Evolutionary conservation across 2,888 invertebrate genomes (phyloP).

Genomic region (Cephus nigrinus): DNA sequence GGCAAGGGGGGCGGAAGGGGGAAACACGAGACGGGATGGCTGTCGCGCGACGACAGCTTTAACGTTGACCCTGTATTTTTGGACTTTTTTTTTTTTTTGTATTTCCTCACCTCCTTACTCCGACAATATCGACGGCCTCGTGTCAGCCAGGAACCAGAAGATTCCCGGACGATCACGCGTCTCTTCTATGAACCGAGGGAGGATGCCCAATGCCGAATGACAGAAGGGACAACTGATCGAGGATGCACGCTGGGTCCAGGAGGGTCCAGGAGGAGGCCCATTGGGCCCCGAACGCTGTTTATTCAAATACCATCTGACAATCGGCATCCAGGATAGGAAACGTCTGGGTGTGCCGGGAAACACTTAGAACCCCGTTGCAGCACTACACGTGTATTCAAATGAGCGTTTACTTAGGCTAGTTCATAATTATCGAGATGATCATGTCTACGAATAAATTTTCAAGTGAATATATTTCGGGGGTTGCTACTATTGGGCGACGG

Average conservation of each 20-base stretch:
- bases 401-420: conserved; percentile 29
- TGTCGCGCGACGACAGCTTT: conserved; percentile 1
- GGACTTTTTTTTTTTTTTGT: no score
- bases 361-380: conserved; percentile 28
- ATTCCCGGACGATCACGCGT: background rate
- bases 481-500: conserved; percentile 32
- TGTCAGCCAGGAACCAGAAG: background rate
- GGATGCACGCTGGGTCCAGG: background rate
- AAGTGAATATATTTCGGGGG: conserved; percentile 2
- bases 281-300: background rate
- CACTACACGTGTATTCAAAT: conserved; percentile 13
- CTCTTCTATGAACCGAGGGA: background rate
- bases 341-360: conserved; percentile 29
- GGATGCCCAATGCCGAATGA: no score
- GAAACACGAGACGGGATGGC: background rate
- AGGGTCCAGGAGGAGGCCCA: background rate
- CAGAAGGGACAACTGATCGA: background rate
- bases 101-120: background rate
- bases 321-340: background rate
- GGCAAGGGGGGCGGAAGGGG: background rate
- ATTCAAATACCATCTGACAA: background rate
- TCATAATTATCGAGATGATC: conserved; percentile 44
- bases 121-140: background rate
- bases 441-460: conserved; percentile 46
- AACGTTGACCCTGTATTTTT: background rate